Base-by-base conservation (phyloP, 2,888 invertebrate genomes). In the Drosophila mulleri region DNA sequence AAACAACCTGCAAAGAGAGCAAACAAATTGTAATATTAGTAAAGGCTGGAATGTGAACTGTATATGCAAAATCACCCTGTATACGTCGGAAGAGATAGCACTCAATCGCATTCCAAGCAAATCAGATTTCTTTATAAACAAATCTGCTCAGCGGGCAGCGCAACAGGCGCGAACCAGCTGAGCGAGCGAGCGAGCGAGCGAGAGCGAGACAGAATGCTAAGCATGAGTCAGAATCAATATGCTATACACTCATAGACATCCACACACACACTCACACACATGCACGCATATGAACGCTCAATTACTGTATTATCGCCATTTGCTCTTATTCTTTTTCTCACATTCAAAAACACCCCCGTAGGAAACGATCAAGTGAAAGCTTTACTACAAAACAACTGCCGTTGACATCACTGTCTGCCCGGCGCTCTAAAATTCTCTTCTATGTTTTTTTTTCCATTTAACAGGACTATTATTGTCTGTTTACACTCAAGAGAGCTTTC, bases 91-190 rank as follows among this genome's bases (percentile, higher is more conserved):
- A 37, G 20, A 42, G 47, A 65, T 44, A 53, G 53, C 65, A 75
- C 60, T 60, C 67, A 82, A 83, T 89, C 84, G 90, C 91, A 91
- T 91, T 91, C 90, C 91, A 83, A 72, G 80, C 80, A 89, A 90
- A 83, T 85, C 87, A 78, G 80, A 90, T 91, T 88, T 88, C 85
- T 84, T 87, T 67, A 88, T 87, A 89, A 89, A 79, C 89, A 84
- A 72, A 79, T 71, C 65, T 47, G 64, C 64, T 79, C 70, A 47
- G 60, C 69, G 65, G 77, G 42, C 56, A 54, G 68, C 78, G 63
- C 76, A 59, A 52, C 65, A 63, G 57, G 71, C 60, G 41, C 52
- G 18, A 44, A 58, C 61, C 74, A 75, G 69, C 65, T 59, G 59
- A 48, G 39, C 23, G 39, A 16, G 35, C 26, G 47, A 5, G 57